Evolutionary conservation across 1,140 invertebrate genomes (phyloP), one percentile per base, ranked within the genome.

Genomic region (Nephotettix cincticeps): DNA sequence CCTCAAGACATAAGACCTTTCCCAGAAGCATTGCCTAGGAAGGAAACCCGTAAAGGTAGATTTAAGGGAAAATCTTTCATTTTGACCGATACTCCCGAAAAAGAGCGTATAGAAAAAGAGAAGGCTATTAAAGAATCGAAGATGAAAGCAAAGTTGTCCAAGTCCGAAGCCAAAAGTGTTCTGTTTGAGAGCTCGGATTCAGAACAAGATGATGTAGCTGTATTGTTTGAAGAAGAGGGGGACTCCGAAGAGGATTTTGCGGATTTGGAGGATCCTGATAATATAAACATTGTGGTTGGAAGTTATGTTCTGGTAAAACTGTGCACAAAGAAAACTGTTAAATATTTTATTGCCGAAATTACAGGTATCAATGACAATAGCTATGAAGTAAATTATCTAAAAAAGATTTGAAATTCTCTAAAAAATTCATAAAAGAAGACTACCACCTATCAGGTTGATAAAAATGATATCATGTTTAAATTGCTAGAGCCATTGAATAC

Each of bases 61-160:
- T 17, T 14, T 21, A 69, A 69, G 36, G 68, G 68, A 17, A 58
- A 69, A 61, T 63, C 23, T 30, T n/a, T 2, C 9, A 64, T 64
- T 36, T 36, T 61, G 13, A 69, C 68, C 11, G n/a, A 69, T 27
- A 69, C 68, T 2, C 47, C 68, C 19, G 68, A 69, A 58, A 69
- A 64, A 58, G 32, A 69, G 17, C 17, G 43, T 3, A 61, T 69
- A 17, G 47, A 69, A 64, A 25, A 40, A 40, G 36, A 40, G 36
- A 40, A 40, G 6, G 36, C 36, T 40, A 40, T 9, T 9, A 40
- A 40, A 40, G 17, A 6, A 40, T 40, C 17, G 17, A 40, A 40
- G 6, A 40, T 9, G 36, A 40, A 40, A 40, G 36, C 6, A 17
- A 40, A 40, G 17, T 40, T 32, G 32, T n/a, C 25, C 28, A 56